Conservation (phyloP, 2,113 vertebrate species). For the Corapipo altera region DNA sequence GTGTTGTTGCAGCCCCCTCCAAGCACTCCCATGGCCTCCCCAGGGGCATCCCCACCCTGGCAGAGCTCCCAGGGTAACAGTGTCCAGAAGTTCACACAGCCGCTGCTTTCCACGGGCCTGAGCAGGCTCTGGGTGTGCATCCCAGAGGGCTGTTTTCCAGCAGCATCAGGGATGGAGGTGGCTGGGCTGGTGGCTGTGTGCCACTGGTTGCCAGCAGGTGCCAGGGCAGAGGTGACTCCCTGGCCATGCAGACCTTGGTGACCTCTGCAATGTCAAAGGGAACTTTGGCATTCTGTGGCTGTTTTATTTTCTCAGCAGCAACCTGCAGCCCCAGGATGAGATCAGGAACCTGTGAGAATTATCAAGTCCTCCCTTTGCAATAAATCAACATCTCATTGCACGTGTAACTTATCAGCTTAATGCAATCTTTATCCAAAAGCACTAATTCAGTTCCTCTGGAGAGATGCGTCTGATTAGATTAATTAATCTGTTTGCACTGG, state of each 20-base stretch:
- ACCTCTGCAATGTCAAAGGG: neutral
- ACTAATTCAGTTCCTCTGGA: constrained; percentile 53
- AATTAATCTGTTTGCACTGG: constrained; percentile 49
- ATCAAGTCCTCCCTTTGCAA: constrained; percentile 33
- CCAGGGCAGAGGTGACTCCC: neutral
- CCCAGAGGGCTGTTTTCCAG: neutral
- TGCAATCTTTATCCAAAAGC: constrained; percentile 49
- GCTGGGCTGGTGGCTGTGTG: fast-evolving
- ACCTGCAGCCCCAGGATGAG: neutral
- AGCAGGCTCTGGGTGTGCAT: neutral
- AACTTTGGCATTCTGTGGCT: neutral
- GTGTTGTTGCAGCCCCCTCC: neutral
- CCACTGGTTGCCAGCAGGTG: neutral
- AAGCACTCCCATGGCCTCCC: neutral
- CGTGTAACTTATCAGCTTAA: constrained; percentile 40
- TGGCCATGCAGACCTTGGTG: neutral
- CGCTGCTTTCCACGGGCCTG: fast-evolving
- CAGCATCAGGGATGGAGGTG: fast-evolving
- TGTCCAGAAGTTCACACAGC: fast-evolving
- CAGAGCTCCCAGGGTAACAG: neutral
- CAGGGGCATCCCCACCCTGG: neutral
- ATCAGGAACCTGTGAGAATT: constrained; percentile 14
- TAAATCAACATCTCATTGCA: constrained; percentile 62
- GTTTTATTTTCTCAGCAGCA: neutral
- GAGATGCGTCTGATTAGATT: constrained; percentile 34